phyloP scores from a whole-genome alignment of 2,113 vertebrate species.

The Python bivittatus region DNA sequence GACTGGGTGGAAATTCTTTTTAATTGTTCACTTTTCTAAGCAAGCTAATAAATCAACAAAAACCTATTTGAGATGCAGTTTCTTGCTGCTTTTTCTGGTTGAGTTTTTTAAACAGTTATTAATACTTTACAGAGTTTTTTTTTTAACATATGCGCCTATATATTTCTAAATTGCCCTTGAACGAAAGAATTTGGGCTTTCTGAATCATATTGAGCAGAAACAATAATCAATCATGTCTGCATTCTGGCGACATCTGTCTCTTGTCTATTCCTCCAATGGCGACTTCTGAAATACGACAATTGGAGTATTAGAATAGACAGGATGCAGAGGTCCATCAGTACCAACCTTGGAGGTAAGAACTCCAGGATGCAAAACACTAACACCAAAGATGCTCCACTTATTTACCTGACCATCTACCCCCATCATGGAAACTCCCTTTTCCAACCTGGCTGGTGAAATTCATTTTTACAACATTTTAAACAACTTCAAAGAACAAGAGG shows the following conservation, averaged over 20 bases:
- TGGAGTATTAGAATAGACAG: neutral
- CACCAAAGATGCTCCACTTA: too few species aligned
- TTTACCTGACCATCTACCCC: neutral
- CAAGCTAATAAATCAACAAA: neutral
- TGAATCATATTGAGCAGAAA: neutral
- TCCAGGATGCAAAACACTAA: neutral
- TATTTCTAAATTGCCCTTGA: neutral
- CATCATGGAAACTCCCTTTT: neutral
- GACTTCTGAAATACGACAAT: neutral
- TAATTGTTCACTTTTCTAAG: neutral
- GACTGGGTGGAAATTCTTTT: neutral
- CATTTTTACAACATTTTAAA: neutral
- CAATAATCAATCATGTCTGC: neutral
- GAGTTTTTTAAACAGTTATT: neutral
- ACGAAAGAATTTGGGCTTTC: neutral
- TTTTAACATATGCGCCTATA: neutral
- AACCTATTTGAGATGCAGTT: neutral
- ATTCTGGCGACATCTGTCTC: neutral
- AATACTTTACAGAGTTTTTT: neutral
- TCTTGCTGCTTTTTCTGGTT: neutral
- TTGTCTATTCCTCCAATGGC: neutral
- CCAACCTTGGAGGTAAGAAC: too few species aligned
- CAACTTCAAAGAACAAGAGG: neutral
- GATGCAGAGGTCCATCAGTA: neutral
- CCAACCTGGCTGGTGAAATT: neutral